phyloP scores from a whole-genome alignment of 1,140 invertebrate genomes.

The Chymomyza costata region DNA sequence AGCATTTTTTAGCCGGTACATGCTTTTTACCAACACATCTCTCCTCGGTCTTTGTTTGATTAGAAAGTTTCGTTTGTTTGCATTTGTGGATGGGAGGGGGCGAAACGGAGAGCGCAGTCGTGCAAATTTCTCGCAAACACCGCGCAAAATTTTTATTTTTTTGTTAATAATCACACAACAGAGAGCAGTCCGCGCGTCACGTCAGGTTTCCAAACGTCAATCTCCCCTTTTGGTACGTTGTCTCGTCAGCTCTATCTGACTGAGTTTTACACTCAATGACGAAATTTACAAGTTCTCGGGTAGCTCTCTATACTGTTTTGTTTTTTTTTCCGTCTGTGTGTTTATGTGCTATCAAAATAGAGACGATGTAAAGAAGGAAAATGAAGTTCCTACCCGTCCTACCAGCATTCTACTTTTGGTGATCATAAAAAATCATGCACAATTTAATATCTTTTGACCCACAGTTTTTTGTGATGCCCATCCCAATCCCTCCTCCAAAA shows the following conservation, averaged over 20 bases:
- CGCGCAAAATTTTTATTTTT: conserved; percentile 24
- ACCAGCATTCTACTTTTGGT: not conserved
- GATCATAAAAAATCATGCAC: not conserved
- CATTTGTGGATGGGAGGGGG: conserved; percentile 5
- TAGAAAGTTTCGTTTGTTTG: conserved; percentile 51
- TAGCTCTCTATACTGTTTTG: no score
- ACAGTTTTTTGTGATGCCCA: no score
- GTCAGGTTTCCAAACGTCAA: conserved; percentile 8
- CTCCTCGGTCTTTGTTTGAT: conserved; percentile 50
- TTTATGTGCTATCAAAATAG: no score
- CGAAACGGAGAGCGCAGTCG: not conserved
- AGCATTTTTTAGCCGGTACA: conserved; percentile 45
- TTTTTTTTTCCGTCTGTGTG: no score
- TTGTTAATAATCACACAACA: conserved; percentile 23
- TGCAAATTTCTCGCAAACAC: conserved; percentile 34
- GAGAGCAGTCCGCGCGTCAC: conserved; percentile 13
- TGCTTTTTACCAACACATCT: conserved; percentile 24
- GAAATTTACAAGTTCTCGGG: no score
- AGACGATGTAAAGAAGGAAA: no score
- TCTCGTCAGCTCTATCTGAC: conserved; percentile 7
- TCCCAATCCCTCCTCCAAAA: no score
- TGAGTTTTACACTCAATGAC: conserved; percentile 29
- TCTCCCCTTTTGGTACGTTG: conserved; percentile 4
- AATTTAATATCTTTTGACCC: conserved; percentile 7
- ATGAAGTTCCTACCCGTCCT: no score